Evolutionary conservation across 1,140 invertebrate species (phyloP), one percentile per base, ranked within the genome.

Genomic region (Centruroides sculpturatus): DNA sequence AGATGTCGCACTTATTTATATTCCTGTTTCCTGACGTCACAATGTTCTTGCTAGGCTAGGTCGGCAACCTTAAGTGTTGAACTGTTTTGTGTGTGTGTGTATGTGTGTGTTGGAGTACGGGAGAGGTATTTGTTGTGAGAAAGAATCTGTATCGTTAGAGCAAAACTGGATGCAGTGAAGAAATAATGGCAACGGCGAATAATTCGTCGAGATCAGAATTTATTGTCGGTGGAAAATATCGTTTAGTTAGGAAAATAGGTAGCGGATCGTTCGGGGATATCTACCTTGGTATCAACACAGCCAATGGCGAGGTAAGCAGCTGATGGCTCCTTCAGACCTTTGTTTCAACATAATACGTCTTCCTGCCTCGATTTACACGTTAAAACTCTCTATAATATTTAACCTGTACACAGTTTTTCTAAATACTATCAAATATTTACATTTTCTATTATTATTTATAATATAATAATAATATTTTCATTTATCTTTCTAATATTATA

Each of bases 241-340:
- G 92, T 73, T 82, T 98, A 69, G 85, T 96, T 69, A 81, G 94
- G 67, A 96, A 96, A 81, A 98, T 99, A 72, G 96, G 90, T 73
- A 94, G 91, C 74, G 96, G 96, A 67, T 98, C 94, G 4, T 99
- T 99, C 78, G 96, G 96, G 72, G 95, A 98, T 77, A 98, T 99
- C 73, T 98, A 95, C 77, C 80, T 98, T 69, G 93, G 89, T 65
- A 93, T 97, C 75, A 97, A 96, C 80, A 84, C 93, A 71, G 82
- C 85, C 70, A 95, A 92, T 83, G 94, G 93, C 75, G 94, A 97
- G 84, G 87, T 89, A 79, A 80, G 51, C 41, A 41, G 41, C 41
- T 41, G 41, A 41, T 41, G 41, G 41, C 41, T 41, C 41, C 41
- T 41, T 5, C 41, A 41, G 41, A 41, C 41, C 41, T 41, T 41